phyloP scores from a whole-genome alignment of 2,113 vertebrate genomes.

The Eclectus roratus region DNA sequence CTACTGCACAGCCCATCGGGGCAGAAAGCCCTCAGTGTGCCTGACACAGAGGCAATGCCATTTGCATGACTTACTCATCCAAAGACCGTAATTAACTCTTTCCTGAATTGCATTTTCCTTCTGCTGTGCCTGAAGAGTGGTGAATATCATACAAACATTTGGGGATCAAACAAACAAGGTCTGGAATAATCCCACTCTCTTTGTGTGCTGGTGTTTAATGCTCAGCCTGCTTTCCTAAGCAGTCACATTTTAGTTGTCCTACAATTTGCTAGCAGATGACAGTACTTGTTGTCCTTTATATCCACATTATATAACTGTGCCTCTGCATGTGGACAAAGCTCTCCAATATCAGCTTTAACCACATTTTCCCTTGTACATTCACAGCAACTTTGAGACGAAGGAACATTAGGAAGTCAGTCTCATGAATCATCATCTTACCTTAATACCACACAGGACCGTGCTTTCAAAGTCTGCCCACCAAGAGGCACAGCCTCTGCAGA shows the following conservation, averaged over 20 bases:
- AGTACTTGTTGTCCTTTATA: not conserved
- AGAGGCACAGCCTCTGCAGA: not conserved
- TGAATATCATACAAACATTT: not conserved
- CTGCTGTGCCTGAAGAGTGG: not conserved
- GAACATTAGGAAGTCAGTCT: not conserved
- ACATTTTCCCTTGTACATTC: not conserved
- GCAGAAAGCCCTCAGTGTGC: not conserved
- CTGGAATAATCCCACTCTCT: not conserved
- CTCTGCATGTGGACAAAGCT: not conserved
- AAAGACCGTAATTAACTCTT: not conserved
- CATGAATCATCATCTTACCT: not conserved
- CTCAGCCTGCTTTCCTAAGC: not conserved
- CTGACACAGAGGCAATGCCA: not conserved
- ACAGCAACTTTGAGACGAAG: not conserved
- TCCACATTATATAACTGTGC: not conserved
- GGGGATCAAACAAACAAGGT: not conserved
- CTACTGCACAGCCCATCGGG: not conserved
- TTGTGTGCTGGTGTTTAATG: not conserved
- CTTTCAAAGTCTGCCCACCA: not conserved
- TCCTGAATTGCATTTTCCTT: not conserved
- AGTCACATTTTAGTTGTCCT: accelerated
- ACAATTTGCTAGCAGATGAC: not conserved
- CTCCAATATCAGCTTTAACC: not conserved
- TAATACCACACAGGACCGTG: accelerated
- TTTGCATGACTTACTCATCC: accelerated